Percentiles rank a stretch among this genome's conserved stretches.
Evolutionary conservation across 2,888 invertebrate genomes (phyloP).

Genomic region (Schizaphis graminum): DNA sequence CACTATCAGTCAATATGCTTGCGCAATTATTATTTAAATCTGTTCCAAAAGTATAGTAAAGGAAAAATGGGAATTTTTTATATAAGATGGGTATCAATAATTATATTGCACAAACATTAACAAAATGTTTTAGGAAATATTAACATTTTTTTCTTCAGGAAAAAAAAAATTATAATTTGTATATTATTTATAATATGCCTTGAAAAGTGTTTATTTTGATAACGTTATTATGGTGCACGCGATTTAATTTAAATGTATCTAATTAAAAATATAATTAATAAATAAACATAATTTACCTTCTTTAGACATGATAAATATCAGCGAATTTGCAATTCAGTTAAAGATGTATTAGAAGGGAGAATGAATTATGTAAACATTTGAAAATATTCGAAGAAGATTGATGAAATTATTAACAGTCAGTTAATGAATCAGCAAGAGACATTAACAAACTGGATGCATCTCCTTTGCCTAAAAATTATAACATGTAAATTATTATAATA

Average conservation of each 20-base stretch:
- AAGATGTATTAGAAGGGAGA: constrained; percentile 61
- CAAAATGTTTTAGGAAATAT: constrained; percentile 62
- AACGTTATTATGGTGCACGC: constrained; percentile 64
- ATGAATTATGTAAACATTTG: constrained; percentile 61
- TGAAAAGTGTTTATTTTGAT: constrained; percentile 61
- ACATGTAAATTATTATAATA: constrained; percentile 57
- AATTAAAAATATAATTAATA: constrained; percentile 65
- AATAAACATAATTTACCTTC: constrained; percentile 65
- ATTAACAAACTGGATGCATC: constrained; percentile 66
- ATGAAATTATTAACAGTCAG: constrained; percentile 64
- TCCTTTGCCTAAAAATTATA: constrained; percentile 63
- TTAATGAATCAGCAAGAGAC: constrained; percentile 65
- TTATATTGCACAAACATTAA: constrained; percentile 66
- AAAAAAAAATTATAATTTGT: constrained; percentile 64
- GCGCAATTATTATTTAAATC: constrained; percentile 65
- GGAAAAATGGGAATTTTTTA: constrained; percentile 45
- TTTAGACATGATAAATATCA: constrained; percentile 63
- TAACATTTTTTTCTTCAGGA: constrained; percentile 40
- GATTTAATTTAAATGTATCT: constrained; percentile 63
- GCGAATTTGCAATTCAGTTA: constrained; percentile 61
- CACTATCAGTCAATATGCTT: constrained; percentile 65
- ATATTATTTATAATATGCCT: constrained; percentile 60
- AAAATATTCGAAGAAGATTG: constrained; percentile 62
- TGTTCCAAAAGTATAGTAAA: constrained; percentile 61
- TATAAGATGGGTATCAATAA: constrained; percentile 59